Conservation (phyloP, 2,888 invertebrate species). For the Papilio demoleus region DNA sequence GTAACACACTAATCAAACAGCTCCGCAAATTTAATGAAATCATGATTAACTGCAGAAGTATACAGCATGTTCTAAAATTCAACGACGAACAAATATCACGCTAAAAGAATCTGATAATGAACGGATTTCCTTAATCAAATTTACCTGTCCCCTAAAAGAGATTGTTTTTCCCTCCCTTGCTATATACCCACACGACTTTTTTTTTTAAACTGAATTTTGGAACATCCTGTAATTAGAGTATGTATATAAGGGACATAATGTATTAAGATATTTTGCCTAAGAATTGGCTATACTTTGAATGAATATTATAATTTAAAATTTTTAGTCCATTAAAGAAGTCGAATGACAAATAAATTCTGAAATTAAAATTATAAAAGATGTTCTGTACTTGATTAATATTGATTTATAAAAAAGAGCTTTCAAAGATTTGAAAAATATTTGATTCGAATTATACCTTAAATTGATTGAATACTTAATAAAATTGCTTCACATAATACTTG, state of each 20-base stretch:
- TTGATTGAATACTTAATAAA: too few relatives aligned
- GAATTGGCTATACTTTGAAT: too few relatives aligned
- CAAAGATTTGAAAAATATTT: neutral
- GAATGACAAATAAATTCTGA: neutral
- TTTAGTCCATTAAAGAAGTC: neutral
- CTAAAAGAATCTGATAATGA: neutral
- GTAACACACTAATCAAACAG: constrained; percentile 36
- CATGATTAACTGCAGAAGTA: neutral
- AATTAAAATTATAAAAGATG: neutral
- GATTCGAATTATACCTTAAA: neutral
- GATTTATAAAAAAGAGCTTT: too few relatives aligned
- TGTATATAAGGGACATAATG: neutral
- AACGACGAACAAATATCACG: neutral
- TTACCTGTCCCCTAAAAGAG: too few relatives aligned
- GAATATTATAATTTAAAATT: neutral
- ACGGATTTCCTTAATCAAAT: too few relatives aligned
- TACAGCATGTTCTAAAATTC: neutral
- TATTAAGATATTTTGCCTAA: neutral
- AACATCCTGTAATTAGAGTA: neutral
- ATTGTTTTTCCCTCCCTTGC: too few relatives aligned
- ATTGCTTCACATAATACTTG: neutral
- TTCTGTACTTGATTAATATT: neutral
- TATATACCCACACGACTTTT: too few relatives aligned
- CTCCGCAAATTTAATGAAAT: constrained; percentile 21
- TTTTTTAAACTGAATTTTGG: neutral